Evolutionary conservation across 2,113 vertebrate species (phyloP).

Genomic region (Noturus placidus): DNA sequence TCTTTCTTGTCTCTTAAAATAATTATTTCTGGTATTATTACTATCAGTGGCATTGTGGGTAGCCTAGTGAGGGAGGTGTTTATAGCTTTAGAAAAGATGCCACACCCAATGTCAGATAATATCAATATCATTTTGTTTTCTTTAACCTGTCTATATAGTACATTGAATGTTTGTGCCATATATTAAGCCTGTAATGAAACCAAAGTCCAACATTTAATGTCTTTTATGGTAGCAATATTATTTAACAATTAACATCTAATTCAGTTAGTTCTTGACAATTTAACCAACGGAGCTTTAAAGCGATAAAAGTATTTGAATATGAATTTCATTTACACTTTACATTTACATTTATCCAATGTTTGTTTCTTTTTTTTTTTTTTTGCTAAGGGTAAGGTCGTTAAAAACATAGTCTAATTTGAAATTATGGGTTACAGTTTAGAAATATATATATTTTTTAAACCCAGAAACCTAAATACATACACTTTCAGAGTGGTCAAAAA

Average conservation of each 20-base stretch:
- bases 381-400: neutral
- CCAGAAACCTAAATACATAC: neutral
- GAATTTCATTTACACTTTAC: neutral
- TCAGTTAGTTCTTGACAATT: neutral
- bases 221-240: neutral
- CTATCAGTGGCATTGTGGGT: neutral
- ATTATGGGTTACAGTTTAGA: neutral
- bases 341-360: neutral
- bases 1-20: neutral
- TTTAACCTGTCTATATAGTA: neutral
- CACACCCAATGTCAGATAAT: neutral
- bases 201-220: neutral
- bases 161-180: neutral
- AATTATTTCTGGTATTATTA: neutral
- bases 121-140: neutral
- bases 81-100: neutral
- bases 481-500: neutral
- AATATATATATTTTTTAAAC: too few relatives aligned
- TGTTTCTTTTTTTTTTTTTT: neutral
- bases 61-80: neutral
- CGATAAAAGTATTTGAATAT: neutral
- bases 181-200: neutral
- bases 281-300: neutral
- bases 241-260: neutral
- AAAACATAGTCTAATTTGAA: neutral